Evolutionary conservation across 2,888 invertebrate species (phyloP), one percentile per base, ranked within the genome.

Genomic region (Uropetala carovei): DNA sequence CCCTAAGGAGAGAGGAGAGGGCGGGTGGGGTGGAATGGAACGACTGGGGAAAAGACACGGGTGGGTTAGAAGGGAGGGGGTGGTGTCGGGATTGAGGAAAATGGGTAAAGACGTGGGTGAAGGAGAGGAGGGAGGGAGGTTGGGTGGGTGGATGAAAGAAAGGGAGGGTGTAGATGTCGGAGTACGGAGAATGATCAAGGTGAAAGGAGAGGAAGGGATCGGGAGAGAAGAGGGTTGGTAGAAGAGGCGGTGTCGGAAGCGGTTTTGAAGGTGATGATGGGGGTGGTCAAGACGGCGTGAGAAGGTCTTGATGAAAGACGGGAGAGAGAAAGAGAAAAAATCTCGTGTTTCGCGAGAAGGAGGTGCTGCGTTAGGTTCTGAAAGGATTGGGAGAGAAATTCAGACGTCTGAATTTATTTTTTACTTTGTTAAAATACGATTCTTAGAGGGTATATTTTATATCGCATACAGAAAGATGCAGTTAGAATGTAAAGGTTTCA

Each of bases 211-310:
- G 59, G 3, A 5, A 58, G 11, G 43, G 16, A 5, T 43, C 56
- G 14, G 83, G 0, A 18, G n/a, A n/a, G n/a, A n/a, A n/a, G n/a
- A n/a, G 18, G n/a, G n/a, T 11, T 56, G 84, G n/a, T 16, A 30
- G 82, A 82, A 18, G 68, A 27, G 75, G 86, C 27, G 86, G 89
- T 89, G 68, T 89, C 89, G 89, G 89, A 89, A 89, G 89, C 43
- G 86, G 60, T 14, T 86, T 30, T 59, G 60, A 86, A 86, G 86
- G 60, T 10, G 89, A 68, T 68, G 89, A 64, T 86, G 43, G 89
- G 89, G 89, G 64, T 89, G 89, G 89, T 89, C 89, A 89, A 89
- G 89, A 68, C 89, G 58, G 89, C 89, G 89, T 89, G 89, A 89
- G 30, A 64, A 64, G 64, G 30, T 89, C 64, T 89, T 89, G 89